Evolutionary conservation across 2,113 vertebrate species (phyloP).

Genomic region (Dolichallabes microphthalmus): DNA sequence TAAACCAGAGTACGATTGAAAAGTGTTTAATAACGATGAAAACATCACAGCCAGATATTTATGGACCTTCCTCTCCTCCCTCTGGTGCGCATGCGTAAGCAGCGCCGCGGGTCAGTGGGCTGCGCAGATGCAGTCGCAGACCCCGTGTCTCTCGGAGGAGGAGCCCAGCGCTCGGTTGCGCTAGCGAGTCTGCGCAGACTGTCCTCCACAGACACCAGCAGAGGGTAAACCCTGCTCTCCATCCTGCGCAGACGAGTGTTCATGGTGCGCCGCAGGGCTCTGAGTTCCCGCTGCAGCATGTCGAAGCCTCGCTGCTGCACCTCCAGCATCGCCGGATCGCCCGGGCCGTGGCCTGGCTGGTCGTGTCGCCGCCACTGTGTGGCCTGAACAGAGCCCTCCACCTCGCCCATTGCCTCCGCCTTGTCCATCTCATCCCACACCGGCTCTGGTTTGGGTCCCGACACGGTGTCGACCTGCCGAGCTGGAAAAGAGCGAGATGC

Average conservation of each 20-base stretch:
- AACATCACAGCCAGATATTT: not conserved
- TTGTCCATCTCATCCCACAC: not conserved
- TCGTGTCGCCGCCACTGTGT: not conserved
- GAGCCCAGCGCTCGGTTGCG: not conserved
- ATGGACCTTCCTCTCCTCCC: not conserved
- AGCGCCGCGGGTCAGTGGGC: not conserved
- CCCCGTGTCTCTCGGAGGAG: not conserved
- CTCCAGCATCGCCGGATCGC: not conserved
- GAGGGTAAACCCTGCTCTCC: conserved; percentile 10
- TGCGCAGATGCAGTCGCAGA: not conserved
- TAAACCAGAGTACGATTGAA: not conserved
- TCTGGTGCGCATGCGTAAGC: not conserved
- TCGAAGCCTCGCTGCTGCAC: not conserved
- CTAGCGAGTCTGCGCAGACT: conserved; percentile 11
- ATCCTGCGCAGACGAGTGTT: not conserved
- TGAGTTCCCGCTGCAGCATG: conserved; percentile 5
- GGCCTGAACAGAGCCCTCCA: not conserved
- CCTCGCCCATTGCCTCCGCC: not conserved
- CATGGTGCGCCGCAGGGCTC: conserved; percentile 11
- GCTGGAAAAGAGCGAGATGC: not conserved
- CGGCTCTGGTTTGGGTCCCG: not conserved
- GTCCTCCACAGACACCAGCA: not conserved
- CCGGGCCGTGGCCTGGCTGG: not conserved
- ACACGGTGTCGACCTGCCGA: not conserved
- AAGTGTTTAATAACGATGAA: not conserved